Base-by-base conservation (phyloP, 2,113 vertebrate genomes). In the Apeltes quadracus region DNA sequence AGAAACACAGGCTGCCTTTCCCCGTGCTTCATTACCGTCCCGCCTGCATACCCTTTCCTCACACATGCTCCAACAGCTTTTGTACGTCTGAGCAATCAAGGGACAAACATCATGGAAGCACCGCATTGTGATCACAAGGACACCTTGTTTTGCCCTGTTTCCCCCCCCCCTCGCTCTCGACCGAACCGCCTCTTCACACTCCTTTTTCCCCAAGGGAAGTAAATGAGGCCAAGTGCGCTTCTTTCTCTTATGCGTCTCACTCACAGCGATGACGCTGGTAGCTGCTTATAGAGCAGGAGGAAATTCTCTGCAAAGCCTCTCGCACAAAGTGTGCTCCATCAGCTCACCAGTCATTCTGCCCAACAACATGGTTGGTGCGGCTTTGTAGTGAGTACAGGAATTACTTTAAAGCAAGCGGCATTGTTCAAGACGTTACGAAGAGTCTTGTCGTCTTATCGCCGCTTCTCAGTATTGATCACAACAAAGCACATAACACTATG, bases 191-290 rank as follows among this genome's bases (percentile, higher is more conserved):
- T 69, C 61, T 70, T 53, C 46, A 43, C 76, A 54, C 69, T 54
- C 67, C 64, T 54, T 80, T 75, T 8, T 88, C 84, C n/a, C 68
- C 69, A 34, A 65, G 79, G 83, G 85, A 86, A 20, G 27, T 46
- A 89, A 92, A 91, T 75, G 88, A 91, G 91, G 89, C 84, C 84
- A 89, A 23, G 82, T n/a, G n/a, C n/a, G n/a, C 74, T 66, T 58
- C 65, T 74, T 78, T 81, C 79, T 83, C 79, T 90, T 90, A 86
- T 63, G 89, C 80, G 87, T 87, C 86, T 83, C 88, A 85, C 90
- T 86, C 88, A 90, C 79, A 81, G 82, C 74, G 72, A 76, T 86
- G 89, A 90, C 73, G 83, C 80, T 61, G 77, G 75, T 77, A 18
- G 83, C 81, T 81, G 76, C 83, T 75, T 76, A 67, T 72, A 69